Evolutionary conservation across 2,888 invertebrate genomes (phyloP).

Genomic region (Gandaritis pyraliata): DNA sequence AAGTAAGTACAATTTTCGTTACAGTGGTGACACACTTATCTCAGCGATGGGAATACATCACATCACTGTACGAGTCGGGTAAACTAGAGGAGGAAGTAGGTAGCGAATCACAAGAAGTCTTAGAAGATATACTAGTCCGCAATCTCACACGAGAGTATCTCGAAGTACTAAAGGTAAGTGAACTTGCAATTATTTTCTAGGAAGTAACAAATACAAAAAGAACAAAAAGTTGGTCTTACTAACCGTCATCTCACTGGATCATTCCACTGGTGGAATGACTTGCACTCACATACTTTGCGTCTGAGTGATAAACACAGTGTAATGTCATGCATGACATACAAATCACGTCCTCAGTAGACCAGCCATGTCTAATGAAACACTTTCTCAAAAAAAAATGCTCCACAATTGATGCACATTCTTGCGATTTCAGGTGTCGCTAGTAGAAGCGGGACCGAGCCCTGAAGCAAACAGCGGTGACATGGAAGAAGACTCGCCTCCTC

Average conservation of each 20-base stretch:
- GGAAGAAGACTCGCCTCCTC: slow-evolving; percentile 84
- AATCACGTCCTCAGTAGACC: no score
- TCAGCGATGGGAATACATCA: slow-evolving; percentile 91
- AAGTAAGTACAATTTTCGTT: slow-evolving; percentile 33
- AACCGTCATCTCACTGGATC: no score
- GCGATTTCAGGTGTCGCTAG: slow-evolving; percentile 85
- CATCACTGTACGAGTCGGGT: slow-evolving; percentile 90
- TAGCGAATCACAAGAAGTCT: slow-evolving; percentile 91
- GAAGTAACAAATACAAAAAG: no score
- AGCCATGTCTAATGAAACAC: no score
- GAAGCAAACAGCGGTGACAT: slow-evolving; percentile 86
- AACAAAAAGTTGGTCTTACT: no score
- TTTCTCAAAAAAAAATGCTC: no score
- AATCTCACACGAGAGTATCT: slow-evolving; percentile 94
- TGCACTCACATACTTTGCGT: no score
- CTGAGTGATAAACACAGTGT: no score
- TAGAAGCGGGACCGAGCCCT: slow-evolving; percentile 86
- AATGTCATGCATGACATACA: no score
- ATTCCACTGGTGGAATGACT: no score
- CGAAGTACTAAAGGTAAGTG: slow-evolving; percentile 88
- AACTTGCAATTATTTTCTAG: no score
- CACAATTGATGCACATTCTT: no score
- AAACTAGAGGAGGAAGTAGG: slow-evolving; percentile 90
- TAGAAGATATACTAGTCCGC: slow-evolving; percentile 93
- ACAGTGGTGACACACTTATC: slow-evolving; percentile 88